These are phyloP conservation scores for Chloebia gouldiae DNA, from an alignment of 2,113 vertebrate species.

Conservation along the genomic window DNA sequence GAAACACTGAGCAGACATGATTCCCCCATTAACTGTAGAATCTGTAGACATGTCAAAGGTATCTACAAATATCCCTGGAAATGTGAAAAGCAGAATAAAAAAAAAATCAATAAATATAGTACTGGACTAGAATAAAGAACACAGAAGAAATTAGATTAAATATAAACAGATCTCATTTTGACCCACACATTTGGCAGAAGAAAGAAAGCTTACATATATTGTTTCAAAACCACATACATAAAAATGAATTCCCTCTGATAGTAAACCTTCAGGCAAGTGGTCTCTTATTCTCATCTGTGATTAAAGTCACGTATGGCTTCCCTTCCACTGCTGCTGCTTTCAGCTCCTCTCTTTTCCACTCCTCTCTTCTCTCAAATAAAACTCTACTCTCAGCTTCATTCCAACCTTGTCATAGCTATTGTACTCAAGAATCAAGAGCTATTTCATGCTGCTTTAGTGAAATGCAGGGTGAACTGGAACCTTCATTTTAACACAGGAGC, in stretches of 20 bases:
- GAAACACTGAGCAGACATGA: not conserved
- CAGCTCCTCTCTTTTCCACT: not conserved
- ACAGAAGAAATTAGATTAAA: not conserved
- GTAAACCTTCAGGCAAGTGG: not conserved
- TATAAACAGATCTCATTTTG: not conserved
- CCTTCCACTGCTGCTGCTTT: not conserved
- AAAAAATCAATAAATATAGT: too few species aligned
- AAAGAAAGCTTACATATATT: not conserved
- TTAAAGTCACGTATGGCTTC: not conserved
- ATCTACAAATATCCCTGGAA: not conserved
- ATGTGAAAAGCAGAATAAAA: not conserved
- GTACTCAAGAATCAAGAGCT: not conserved
- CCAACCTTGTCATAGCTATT: not conserved
- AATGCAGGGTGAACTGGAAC: not conserved
- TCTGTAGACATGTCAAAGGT: not conserved
- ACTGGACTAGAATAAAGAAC: not conserved
- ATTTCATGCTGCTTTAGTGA: not conserved
- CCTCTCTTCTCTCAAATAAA: not conserved
- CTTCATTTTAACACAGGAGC: not conserved
- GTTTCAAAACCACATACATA: not conserved
- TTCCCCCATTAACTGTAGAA: not conserved
- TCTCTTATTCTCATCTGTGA: not conserved
- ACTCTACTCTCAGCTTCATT: not conserved
- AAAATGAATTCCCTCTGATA: not conserved
- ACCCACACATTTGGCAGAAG: not conserved